Evolutionary conservation across 2,797 vertebrate species (phyloP).

Genomic region (Amblyopsis hoosieri): DNA sequence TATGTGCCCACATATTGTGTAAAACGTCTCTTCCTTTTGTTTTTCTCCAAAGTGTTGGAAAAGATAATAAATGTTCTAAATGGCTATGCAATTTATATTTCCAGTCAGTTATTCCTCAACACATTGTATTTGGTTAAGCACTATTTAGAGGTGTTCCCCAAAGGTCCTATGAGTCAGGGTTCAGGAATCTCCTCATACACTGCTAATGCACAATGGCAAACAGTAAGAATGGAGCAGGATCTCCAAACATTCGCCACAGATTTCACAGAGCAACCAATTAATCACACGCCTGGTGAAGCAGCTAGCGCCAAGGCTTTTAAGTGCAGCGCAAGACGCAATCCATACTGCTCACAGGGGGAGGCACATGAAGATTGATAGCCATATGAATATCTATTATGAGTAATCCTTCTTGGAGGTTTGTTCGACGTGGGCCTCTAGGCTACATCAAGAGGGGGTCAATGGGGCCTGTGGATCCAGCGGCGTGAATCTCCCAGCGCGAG

Average conservation of each 20-base stretch:
- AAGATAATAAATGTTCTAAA: slow-evolving; percentile 49
- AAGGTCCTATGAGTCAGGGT: slow-evolving; percentile 55
- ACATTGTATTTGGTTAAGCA: slow-evolving; percentile 47
- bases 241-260: slow-evolving; percentile 59
- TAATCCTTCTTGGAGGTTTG: slow-evolving; percentile 59
- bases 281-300: slow-evolving; percentile 53
- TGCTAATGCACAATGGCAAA: slow-evolving; percentile 67
- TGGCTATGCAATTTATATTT: slow-evolving; percentile 53
- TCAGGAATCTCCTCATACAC: slow-evolving; percentile 61
- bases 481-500: slow-evolving; percentile 24
- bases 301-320: slow-evolving; percentile 60
- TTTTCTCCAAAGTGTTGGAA: slow-evolving; percentile 40
- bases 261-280: slow-evolving; percentile 60
- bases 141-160: slow-evolving; percentile 47
- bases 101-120: slow-evolving; percentile 44
- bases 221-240: slow-evolving; percentile 55
- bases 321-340: slow-evolving; percentile 60
- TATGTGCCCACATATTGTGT: slow-evolving; percentile 53
- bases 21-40: slow-evolving; percentile 54
- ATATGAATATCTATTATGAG: slow-evolving; percentile 70
- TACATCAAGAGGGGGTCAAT: slow-evolving; percentile 36
- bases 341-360: slow-evolving; percentile 48
- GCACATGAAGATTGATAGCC: slow-evolving; percentile 63
- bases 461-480: slow-evolving; percentile 34
- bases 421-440: slow-evolving; percentile 38